Evolutionary conservation across 2,797 vertebrate species (phyloP), one percentile per base, ranked within the genome.

Genomic region (Sebastes nivosus): DNA sequence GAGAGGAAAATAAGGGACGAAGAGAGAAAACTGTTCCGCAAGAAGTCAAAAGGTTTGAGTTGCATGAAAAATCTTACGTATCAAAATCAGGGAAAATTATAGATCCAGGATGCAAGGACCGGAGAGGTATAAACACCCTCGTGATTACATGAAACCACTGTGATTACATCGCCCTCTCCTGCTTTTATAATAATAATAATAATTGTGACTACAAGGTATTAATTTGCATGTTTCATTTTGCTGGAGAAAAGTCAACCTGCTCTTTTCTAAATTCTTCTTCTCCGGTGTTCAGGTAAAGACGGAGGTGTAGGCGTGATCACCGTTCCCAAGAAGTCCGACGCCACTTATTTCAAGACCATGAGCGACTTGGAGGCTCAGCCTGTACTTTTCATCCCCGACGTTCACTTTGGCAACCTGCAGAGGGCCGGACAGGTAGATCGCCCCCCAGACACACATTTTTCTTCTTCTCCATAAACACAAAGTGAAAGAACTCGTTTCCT

Each of bases 1-100:
- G 98, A 99, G 91, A 97, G 98, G 80, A 99, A 99, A 94, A 99
- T 99, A 84, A 95, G 98, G 34, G 98, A 99, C 1, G 98, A 99
- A 90, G 98, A 99, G 85, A 96, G 97, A 88, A 99, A 99, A 88
- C 97, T 98, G 79, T 97, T 97, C 88, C 96, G 98, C 82, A 99
- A 99, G 94, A 99, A 99, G 94, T 88, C 90, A 2, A 99, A 99
- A 96, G 97, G 97, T 93, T 88, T 72, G 77, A 69, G 58, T 24
- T 27, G 29, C 52, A 61, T 34, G 38, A 42, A 42, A 42, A 42
- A 42, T 42, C 0, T 16, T 32, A 70, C 16, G 10, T 4, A 9
- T 61, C 18, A 13, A 34, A 68, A 52, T 57, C 25, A 18, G 42
- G 61, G 8, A 59, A 64, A 58, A 67, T 54, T 25, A 59, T 25